Percentiles rank a stretch among this genome's conserved stretches.
phyloP scores from a whole-genome alignment of 2,888 invertebrate species.

The Andrena fulva region DNA sequence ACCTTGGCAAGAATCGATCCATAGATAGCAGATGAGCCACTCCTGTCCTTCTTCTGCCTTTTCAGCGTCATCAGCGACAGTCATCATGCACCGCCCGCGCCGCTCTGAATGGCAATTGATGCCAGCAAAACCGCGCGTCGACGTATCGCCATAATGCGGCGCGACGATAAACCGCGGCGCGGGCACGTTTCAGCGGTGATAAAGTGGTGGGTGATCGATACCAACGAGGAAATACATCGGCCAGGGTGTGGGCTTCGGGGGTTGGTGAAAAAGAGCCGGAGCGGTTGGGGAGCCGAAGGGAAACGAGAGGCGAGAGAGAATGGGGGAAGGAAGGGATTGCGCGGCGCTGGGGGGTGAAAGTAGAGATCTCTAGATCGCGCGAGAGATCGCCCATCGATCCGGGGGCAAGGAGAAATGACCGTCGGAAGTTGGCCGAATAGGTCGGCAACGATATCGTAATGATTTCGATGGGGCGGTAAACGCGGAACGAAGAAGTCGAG shows the following conservation, averaged over 20 bases:
- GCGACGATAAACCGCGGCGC: conserved; percentile 70
- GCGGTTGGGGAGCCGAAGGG: conserved; percentile 14
- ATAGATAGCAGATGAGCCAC: not conserved
- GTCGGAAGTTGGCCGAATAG: conserved; percentile 39
- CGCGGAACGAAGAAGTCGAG: conserved; percentile 26
- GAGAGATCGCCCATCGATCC: conserved; percentile 43
- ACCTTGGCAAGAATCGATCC: not conserved
- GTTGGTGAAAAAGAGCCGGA: conserved; percentile 4
- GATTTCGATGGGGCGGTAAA: conserved; percentile 46
- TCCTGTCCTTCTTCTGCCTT: conserved; percentile 9
- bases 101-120: conserved; percentile 81
- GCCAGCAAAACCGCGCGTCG: conserved; percentile 77
- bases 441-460: conserved; percentile 44
- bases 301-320: conserved; percentile 4
- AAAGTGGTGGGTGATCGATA: conserved; percentile 75
- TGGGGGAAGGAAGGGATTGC: not conserved
- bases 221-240: conserved; percentile 58
- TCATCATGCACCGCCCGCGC: conserved; percentile 70
- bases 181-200: conserved; percentile 66
- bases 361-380: conserved; percentile 33
- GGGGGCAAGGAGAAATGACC: conserved; percentile 27
- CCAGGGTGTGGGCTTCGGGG: not conserved
- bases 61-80: conserved; percentile 41
- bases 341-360: conserved; percentile 10
- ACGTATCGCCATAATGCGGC: conserved; percentile 78